A percentile compares a stretch with the other conserved stretches of the same genome.
Conservation (phyloP, 2,888 invertebrate species). For the Achlya flavicornis region DNA sequence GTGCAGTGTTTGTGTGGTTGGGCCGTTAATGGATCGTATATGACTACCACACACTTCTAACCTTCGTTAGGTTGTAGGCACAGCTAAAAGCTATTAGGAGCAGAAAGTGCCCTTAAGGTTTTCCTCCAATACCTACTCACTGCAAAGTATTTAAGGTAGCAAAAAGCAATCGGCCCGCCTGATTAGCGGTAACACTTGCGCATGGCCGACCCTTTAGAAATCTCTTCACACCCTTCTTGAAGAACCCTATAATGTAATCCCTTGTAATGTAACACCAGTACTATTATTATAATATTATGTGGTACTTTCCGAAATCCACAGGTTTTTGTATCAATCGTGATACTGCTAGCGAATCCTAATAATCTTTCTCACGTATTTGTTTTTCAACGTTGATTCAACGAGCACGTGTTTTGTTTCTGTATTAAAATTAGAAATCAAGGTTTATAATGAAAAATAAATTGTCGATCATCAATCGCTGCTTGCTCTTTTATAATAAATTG, state of each 20-base stretch:
- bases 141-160: too few relatives aligned
- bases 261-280: too few relatives aligned
- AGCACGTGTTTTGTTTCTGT: background rate
- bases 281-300: too few relatives aligned
- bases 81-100: background rate
- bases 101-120: background rate
- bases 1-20: slow-evolving; percentile 30
- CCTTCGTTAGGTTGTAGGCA: background rate
- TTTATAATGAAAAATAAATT: background rate
- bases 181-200: too few relatives aligned
- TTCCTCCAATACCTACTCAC: background rate
- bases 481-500: background rate
- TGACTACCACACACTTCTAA: slow-evolving; percentile 19
- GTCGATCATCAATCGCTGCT: background rate
- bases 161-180: too few relatives aligned
- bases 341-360: too few relatives aligned
- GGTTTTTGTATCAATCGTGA: background rate
- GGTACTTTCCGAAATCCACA: background rate
- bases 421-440: background rate
- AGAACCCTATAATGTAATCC: too few relatives aligned
- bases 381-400: background rate
- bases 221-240: too few relatives aligned
- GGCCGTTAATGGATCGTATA: slow-evolving; percentile 29
- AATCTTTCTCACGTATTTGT: background rate
- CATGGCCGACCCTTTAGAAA: too few relatives aligned